Percentiles rank a stretch among this genome's conserved stretches.
phyloP scores from a whole-genome alignment of 2,113 vertebrate species.

The Cryptomyrus ogoouensis region DNA sequence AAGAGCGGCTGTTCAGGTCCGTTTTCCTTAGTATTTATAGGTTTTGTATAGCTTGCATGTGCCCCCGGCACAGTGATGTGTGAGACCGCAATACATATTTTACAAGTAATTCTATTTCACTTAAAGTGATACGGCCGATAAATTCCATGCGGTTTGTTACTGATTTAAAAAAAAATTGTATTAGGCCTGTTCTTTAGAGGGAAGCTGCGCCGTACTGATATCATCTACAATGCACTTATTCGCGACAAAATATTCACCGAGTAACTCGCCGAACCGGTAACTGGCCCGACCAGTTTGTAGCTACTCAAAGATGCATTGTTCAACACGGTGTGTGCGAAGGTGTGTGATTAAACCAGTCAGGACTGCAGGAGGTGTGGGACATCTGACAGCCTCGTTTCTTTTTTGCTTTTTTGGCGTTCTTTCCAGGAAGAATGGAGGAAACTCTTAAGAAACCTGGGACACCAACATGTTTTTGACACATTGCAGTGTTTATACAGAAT shows the following conservation, averaged over 20 bases:
- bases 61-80: neutral
- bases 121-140: neutral
- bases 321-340: neutral
- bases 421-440: neutral
- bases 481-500: neutral
- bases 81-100: neutral
- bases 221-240: neutral
- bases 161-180: neutral
- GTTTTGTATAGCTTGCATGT: neutral
- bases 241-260: neutral
- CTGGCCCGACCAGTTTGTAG: neutral
- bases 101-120: neutral
- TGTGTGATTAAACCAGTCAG: neutral
- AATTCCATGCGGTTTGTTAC: neutral
- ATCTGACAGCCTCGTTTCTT: neutral
- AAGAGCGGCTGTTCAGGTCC: neutral
- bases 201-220: neutral
- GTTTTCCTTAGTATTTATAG: neutral
- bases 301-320: constrained; percentile 1
- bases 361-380: neutral
- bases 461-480: neutral
- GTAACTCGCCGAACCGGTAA: neutral
- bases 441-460: neutral
- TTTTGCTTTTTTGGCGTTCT: neutral
- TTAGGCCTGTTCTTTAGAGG: neutral